Evolutionary conservation across 2,113 vertebrate species (phyloP), one percentile per base, ranked within the genome.

Genomic region (Rhea pennata): DNA sequence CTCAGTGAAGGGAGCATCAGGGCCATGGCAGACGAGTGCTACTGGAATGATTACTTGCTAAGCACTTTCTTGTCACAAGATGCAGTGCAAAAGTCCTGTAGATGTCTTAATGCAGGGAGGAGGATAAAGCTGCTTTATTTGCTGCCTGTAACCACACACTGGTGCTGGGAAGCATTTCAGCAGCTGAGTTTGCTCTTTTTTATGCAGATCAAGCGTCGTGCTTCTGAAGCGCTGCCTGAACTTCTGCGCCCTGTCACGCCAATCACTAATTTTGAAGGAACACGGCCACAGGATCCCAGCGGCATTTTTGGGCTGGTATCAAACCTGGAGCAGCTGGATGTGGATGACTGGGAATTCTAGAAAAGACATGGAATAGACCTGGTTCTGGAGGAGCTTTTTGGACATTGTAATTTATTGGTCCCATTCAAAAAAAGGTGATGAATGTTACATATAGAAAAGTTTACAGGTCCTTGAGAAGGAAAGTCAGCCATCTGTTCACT

Each of bases 321-420:
- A 2, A 97, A 98, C 80, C 97, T 99, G 94, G 98, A 99, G 95
- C 98, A 99, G 94, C 97, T 99, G 92, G 99, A 99, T 46, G 98
- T 99, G 96, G 99, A 99, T 24, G 99, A 99, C 97, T 99, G 99
- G 99, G 99, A 99, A 87, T 99, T 99, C 98, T 99, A 98, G 96
- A 95, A 31, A 44, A 31, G 66, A 67, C 2, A 26, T 58, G 24
- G 83, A 85, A 67, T 72, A 7, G 8, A 15, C 22, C 16, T 53
- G 42, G 8, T 51, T 78, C 56, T 66, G 46, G 62, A 87, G 69
- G 71, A 83, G 77, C 79, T 95, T 88, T 72, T 54, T 94, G 73
- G 89, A 94, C 82, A 10, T 48, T 62, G 77, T 96, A 95, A 97
- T 92, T 97, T 95, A 95, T 93, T 93, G 78, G 77, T 88, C 76